Conservation (phyloP, 2,888 invertebrate genomes). For the Cosmopolites sordidus region DNA sequence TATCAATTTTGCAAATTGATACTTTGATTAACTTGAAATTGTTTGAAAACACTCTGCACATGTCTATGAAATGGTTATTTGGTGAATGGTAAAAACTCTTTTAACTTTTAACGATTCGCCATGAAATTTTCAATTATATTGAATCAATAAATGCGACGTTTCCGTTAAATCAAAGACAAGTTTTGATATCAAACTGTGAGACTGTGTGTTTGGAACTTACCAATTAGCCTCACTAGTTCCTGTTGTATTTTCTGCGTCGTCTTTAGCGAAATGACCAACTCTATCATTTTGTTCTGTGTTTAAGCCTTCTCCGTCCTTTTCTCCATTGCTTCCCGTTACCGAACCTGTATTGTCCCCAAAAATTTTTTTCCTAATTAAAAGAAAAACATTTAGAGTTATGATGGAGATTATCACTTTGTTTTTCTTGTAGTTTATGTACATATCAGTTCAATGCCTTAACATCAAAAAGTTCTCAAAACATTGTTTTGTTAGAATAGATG, state of each 20-base stretch:
- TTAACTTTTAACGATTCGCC: constrained; percentile 15
- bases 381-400: too few relatives aligned
- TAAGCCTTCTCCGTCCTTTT: constrained; percentile 7
- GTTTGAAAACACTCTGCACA: constrained; percentile 11
- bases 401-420: too few relatives aligned
- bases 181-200: background rate
- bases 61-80: background rate
- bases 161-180: too few relatives aligned
- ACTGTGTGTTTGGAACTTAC: constrained; percentile 7
- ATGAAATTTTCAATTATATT: background rate
- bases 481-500: too few relatives aligned
- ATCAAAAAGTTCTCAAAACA: too few relatives aligned
- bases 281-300: constrained; percentile 15
- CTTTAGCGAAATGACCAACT: constrained; percentile 7
- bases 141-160: background rate
- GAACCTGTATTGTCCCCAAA: constrained; percentile 13
- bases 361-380: constrained; percentile 13
- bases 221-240: constrained; percentile 9
- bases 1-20: constrained; percentile 47
- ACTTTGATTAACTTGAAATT: constrained; percentile 28
- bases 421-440: too few relatives aligned
- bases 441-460: too few relatives aligned
- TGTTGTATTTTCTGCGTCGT: constrained; percentile 9
- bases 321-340: constrained; percentile 2
- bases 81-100: constrained; percentile 2